Base-by-base conservation (phyloP, 1,140 invertebrate genomes). In the Periplaneta americana region DNA sequence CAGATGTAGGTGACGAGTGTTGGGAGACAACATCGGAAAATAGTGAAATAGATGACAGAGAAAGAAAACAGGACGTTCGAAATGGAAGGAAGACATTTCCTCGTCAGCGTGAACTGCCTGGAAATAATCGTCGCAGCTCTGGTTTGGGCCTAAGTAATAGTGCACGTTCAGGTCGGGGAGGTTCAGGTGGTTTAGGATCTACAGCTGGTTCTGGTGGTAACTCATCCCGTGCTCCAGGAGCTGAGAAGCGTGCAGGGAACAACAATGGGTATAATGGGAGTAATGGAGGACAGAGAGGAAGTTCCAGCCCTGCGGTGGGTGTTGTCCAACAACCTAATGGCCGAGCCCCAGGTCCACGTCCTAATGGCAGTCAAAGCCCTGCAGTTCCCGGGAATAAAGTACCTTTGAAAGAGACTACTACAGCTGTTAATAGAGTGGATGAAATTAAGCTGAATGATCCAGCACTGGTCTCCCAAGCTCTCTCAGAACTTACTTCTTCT, bases 21-120 rank as follows among this genome's bases (percentile, higher is more conserved):
- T 93, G 92, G 92, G 92, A 93, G 84, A 93, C 92, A 0, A 92
- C 92, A 3, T 93, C 92, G 5, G 92, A 94, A 85, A 92, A 92
- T 85, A 93, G 92, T 84, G 92, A 93, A 32, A 83, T 86, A 5
- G 89, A 90, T 32, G 88, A 89, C 33, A 84, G 85, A 13, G 88
- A 89, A 82, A 87, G 89, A 3, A 83, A 85, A 15, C 87, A 87
- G n/a, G 87, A 87, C 28, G 83, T 79, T 18, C 81, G 82, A 32
- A 80, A 82, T 34, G 84, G 85, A 13, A 89, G 87, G 36, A 87
- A 87, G 32, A 81, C 83, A 28, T 87, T 87, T 18, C 82, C 84
- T 2, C 78, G 80, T 31, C 85, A 87, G 36, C 79, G 85, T 15
- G 82, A 83, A 34, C 84, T 28, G 35, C 76, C 48, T 66, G 48